Base-by-base conservation (phyloP, 2,113 vertebrate species). In the Syrrhaptes paradoxus region DNA sequence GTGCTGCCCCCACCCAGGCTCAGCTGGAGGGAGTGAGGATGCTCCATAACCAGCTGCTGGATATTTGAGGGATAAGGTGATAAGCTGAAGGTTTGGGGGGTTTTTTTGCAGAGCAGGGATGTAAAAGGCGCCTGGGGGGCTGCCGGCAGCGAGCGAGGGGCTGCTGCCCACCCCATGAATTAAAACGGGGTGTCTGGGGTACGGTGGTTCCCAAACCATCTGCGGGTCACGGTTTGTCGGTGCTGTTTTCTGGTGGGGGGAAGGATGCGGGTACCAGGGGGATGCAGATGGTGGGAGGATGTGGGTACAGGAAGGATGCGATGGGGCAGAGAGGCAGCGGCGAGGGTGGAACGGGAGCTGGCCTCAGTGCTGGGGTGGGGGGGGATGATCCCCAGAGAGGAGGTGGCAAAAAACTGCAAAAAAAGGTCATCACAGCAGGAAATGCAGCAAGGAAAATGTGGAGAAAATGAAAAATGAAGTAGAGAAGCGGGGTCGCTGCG, bases 171-270 rank as follows among this genome's bases (percentile, higher is more conserved):
- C 52, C 15, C 25, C 41, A 13, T 41, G 41, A 34, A 10, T 75
- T 11, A 15, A 38, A 22, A 11, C 3, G 2, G 49, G 20, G 15
- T 20, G 1, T 0, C 29, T 9, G 41, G 72, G 19, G 10, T 21
- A 19, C 1, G 1, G 34, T 2, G 4, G 34, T n/a, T 85, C 61
- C 22, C 6, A 6, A 36, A 68, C 17, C 11, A 0, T 22, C 49
- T 22, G 22, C 0, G 3, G 25, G 13, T 31, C 4, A 3, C 29
- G 24, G 21, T 20, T 78, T 26, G 6, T 75, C 81, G n/a, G 62
- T 25, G 54, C 58, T 48, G 52, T 4, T 22, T 58, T 51, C 17
- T 57, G 59, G 25, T 36, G 41, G 58, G 58, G 24, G 55, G 72
- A n/a, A 86, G 92, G 62, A 48, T 43, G 24, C 0, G 7, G 36